A percentile compares a stretch with the other conserved stretches of the same genome.
Conservation (phyloP, 2,797 vertebrate genomes). For the Sebastes itinus region DNA sequence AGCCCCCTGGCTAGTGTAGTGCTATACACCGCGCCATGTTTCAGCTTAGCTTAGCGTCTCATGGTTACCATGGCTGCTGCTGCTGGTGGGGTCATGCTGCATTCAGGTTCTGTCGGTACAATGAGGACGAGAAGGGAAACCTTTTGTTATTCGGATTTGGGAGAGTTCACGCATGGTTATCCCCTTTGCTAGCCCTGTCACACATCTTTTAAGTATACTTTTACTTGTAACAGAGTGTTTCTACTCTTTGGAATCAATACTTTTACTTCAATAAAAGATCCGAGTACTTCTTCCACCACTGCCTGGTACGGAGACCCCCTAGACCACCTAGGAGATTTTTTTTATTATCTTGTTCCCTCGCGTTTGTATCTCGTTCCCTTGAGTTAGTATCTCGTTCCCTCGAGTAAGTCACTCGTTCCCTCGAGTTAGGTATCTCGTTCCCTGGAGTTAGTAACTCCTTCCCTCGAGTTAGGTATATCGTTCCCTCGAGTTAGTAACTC, state of each 20-base stretch:
- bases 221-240: not conserved
- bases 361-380: no score
- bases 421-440: no score
- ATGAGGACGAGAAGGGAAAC: not conserved
- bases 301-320: no score
- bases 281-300: no score
- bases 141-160: not conserved
- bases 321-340: no score
- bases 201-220: not conserved
- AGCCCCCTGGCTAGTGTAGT: not conserved
- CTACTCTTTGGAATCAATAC: not conserved
- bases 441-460: no score
- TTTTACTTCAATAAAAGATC: not conserved
- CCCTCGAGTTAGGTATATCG: no score
- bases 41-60: conserved; percentile 63
- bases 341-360: no score
- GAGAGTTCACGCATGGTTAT: no score
- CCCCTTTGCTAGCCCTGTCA: not conserved
- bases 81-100: conserved; percentile 4
- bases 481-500: no score
- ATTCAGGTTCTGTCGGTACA: not conserved
- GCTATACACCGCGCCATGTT: conserved; percentile 39
- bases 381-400: no score
- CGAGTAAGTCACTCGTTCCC: no score
- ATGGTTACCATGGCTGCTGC: conserved; percentile 76